phyloP scores from a whole-genome alignment of 2,113 vertebrate genomes.

The Microtus montanus region DNA sequence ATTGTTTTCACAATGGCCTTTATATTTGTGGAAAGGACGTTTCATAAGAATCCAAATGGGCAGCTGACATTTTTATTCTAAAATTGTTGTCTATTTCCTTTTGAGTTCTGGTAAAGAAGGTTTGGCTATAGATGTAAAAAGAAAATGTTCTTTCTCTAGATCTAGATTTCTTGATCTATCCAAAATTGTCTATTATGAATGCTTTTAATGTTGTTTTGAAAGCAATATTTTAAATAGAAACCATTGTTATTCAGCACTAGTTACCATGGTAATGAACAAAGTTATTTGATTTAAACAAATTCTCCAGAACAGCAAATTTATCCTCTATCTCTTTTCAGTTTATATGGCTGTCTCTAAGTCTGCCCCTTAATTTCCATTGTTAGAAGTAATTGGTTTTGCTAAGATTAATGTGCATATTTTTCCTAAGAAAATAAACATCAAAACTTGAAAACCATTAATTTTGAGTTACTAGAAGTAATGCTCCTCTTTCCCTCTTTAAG shows the following conservation, averaged over 20 bases:
- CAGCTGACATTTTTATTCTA: not conserved
- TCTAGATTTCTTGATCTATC: constrained; percentile 54
- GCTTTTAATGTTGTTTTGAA: constrained; percentile 57
- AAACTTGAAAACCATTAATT: constrained; percentile 56
- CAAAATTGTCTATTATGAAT: constrained; percentile 47
- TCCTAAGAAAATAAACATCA: constrained; percentile 48
- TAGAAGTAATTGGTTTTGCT: constrained; percentile 61
- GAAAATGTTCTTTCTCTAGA: constrained; percentile 31
- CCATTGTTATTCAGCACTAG: constrained; percentile 57
- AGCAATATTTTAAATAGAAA: constrained; percentile 62
- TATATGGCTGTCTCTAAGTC: not conserved
- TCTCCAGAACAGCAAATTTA: constrained; percentile 56
- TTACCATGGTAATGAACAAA: constrained; percentile 62
- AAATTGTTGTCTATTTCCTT: constrained; percentile 4
- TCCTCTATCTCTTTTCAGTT: constrained; percentile 43
- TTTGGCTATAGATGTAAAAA: constrained; percentile 8
- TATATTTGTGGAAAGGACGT: constrained; percentile 8
- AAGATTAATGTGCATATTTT: constrained; percentile 52
- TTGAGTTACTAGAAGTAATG: constrained; percentile 4
- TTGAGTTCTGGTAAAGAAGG: constrained; percentile 28
- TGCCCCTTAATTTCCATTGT: constrained; percentile 24
- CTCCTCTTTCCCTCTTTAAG: constrained; percentile 19
- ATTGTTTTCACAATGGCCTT: not conserved
- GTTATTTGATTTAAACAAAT: constrained; percentile 61
- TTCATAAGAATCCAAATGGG: not conserved